Evolutionary conservation across 2,888 invertebrate genomes (phyloP).

Genomic region (Amphimallon solstitiale): DNA sequence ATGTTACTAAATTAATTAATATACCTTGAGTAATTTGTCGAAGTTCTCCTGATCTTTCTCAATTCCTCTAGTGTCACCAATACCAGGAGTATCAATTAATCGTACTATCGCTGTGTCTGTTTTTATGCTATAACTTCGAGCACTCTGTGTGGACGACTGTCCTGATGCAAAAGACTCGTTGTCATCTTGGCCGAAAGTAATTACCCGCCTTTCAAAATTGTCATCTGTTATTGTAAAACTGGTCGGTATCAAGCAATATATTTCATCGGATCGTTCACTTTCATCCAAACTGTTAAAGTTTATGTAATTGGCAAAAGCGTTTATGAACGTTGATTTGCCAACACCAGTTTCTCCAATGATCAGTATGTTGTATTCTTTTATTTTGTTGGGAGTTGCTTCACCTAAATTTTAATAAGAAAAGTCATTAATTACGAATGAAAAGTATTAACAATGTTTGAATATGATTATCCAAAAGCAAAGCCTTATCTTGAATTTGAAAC

Average conservation of each 20-base stretch:
- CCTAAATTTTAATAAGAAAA: too few relatives aligned
- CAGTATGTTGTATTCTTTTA: constrained; percentile 43
- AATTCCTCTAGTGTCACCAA: constrained; percentile 51
- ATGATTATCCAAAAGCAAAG: too few relatives aligned
- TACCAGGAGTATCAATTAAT: constrained; percentile 44
- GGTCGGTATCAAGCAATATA: constrained; percentile 40
- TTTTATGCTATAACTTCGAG: constrained; percentile 13
- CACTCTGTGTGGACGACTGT: constrained; percentile 38
- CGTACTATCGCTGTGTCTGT: constrained; percentile 8
- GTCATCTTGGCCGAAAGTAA: constrained; percentile 37
- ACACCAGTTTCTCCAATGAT: constrained; percentile 45
- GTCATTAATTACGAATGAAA: too few relatives aligned
- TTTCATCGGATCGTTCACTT: constrained; percentile 34
- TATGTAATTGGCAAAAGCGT: constrained; percentile 42
- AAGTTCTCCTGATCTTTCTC: constrained; percentile 52
- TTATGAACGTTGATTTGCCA: constrained; percentile 46
- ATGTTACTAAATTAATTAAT: neutral
- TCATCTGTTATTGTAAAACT: constrained; percentile 41
- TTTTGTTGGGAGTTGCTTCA: neutral
- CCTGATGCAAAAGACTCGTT: constrained; percentile 41
- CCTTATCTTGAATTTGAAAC: too few relatives aligned
- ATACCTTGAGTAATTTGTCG: constrained; percentile 49
- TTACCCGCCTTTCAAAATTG: constrained; percentile 36
- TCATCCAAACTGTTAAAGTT: constrained; percentile 37
- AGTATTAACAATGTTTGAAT: too few relatives aligned